A percentile compares a stretch with the other conserved stretches of the same genome.
Evolutionary conservation across 2,797 vertebrate species (phyloP).

Genomic region (Balearica regulorum): DNA sequence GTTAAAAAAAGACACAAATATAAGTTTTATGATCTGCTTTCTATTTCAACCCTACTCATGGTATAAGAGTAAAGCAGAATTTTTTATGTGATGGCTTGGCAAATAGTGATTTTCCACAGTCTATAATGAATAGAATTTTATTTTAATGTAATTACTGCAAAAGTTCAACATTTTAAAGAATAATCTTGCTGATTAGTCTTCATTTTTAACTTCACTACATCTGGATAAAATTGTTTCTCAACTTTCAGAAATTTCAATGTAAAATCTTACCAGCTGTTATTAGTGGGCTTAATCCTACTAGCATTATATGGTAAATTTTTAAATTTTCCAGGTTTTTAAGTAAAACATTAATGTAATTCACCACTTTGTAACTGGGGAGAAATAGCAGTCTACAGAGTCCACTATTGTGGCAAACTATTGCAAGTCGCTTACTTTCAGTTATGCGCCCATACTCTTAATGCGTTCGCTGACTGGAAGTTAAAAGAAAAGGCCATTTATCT

Average conservation of each 20-base stretch:
- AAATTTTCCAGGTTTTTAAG: background rate
- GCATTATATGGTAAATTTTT: background rate
- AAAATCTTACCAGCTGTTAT: background rate
- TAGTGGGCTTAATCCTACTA: background rate
- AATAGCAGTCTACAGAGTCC: background rate
- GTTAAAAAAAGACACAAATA: background rate
- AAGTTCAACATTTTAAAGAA: background rate
- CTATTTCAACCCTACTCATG: slow-evolving; percentile 1
- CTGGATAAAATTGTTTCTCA: background rate
- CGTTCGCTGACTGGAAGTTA: background rate
- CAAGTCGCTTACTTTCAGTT: background rate
- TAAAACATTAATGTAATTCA: background rate
- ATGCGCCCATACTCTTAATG: background rate
- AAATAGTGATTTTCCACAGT: background rate
- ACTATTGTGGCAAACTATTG: background rate
- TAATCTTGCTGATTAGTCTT: background rate
- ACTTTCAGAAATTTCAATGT: background rate
- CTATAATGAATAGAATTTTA: background rate
- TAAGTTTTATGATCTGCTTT: background rate
- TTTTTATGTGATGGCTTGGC: background rate
- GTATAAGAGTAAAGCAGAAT: background rate
- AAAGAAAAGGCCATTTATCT: background rate
- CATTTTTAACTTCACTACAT: background rate
- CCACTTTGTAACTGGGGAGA: background rate
- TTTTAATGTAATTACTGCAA: background rate